Evolutionary conservation across 2,113 vertebrate genomes (phyloP).

Genomic region (Hemichromis elongatus): DNA sequence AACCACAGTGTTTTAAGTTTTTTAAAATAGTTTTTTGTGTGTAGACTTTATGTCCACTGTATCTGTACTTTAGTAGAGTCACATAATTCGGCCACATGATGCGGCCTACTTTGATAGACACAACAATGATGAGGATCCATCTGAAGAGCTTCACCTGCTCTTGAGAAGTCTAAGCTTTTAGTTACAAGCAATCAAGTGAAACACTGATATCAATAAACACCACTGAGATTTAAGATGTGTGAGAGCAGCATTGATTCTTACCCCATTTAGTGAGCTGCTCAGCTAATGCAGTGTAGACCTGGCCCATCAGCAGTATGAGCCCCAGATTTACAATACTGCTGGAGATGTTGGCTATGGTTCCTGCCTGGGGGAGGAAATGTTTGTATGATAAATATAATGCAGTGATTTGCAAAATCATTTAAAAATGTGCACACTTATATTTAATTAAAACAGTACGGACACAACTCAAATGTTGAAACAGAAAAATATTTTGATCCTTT

Average conservation of each 20-base stretch:
- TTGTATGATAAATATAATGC: neutral
- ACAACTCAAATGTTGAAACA: neutral
- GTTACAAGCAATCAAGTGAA: neutral
- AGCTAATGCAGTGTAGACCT: conserved; percentile 75
- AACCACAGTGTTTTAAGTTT: neutral
- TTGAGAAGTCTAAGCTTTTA: conserved; percentile 1
- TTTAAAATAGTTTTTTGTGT: neutral
- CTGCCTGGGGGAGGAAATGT: conserved; percentile 57
- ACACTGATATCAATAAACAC: neutral
- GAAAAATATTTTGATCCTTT: neutral
- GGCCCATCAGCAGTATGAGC: conserved; percentile 77
- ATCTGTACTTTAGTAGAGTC: neutral
- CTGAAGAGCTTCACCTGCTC: neutral
- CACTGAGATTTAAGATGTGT: neutral
- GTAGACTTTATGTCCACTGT: neutral
- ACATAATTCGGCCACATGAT: neutral
- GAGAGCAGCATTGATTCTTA: conserved; percentile 44
- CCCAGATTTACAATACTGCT: conserved; percentile 76
- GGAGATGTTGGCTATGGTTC: conserved; percentile 78
- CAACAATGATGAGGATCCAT: neutral
- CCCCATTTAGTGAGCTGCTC: conserved; percentile 81
- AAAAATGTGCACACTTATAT: neutral
- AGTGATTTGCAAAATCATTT: neutral
- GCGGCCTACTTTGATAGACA: neutral
- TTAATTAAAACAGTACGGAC: neutral